Evolutionary conservation across 2,797 vertebrate species (phyloP).

Genomic region (Lutra lutra): DNA sequence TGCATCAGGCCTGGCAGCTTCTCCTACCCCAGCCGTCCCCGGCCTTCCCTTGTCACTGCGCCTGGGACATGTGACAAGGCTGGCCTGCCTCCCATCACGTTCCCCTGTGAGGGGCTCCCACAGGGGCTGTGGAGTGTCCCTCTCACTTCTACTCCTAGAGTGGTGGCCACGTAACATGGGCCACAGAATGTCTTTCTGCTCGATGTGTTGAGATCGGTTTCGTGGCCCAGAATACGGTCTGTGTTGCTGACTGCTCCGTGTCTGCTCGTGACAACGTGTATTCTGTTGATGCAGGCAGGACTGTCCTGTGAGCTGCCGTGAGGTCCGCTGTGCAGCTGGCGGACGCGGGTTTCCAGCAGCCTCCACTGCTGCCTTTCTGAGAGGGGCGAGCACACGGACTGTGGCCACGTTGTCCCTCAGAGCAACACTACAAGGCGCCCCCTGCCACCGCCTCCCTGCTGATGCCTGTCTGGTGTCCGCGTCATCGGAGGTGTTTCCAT

Average conservation of each 20-base stretch:
- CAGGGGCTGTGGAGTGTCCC: neutral
- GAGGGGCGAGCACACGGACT: neutral
- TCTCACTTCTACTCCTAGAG: neutral
- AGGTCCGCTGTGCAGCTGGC: neutral
- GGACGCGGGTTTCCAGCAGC: rapidly evolving
- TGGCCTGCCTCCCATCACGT: neutral
- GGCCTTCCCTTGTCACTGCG: rapidly evolving
- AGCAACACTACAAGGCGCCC: too few relatives aligned
- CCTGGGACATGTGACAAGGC: neutral
- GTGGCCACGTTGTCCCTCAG: neutral
- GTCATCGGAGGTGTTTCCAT: neutral
- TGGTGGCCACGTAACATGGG: neutral
- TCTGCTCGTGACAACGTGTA: neutral
- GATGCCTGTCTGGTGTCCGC: neutral
- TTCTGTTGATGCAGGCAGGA: neutral
- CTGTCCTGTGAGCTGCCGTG: neutral
- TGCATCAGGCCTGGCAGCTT: rapidly evolving
- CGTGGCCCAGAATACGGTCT: neutral
- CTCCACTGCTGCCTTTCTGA: neutral
- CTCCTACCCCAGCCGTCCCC: neutral
- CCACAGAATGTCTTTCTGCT: neutral
- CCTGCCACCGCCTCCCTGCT: neutral
- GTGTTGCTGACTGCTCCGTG: neutral
- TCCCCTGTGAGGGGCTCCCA: neutral
- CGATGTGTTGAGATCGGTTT: neutral